Evolutionary conservation across 2,797 vertebrate species (phyloP), one percentile per base, ranked within the genome.

Genomic region (Pipistrellus nathusii): DNA sequence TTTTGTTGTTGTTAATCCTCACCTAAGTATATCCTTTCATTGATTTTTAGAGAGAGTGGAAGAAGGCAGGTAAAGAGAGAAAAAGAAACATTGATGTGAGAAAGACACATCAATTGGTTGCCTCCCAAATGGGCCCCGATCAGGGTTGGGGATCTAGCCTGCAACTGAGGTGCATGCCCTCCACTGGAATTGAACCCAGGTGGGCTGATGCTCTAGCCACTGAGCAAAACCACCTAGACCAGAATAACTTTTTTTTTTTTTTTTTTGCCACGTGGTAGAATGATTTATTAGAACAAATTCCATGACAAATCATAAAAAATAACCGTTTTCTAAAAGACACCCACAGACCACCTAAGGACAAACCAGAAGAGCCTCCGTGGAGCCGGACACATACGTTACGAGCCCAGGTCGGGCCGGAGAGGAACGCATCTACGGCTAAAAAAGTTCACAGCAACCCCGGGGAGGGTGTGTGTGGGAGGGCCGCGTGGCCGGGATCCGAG

Each of bases 301-400:
- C 98, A 98, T 98, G 98, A 98, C 97, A 98, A 98, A 98, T 98
- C 98, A 98, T 98, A 98, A 97, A 98, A 98, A 98, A 98, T 98
- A 98, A 98, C 96, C 94, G 96, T 98, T 98, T 97, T 94, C 98
- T 96, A 96, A 98, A 97, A 98, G 98, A 98, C 90, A 53, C 96
- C 97, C 98, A 97, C 97, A 98, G 97, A 98, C 98, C 98, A 98
- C 98, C 97, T 98, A 95, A 97, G 98, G 98, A 98, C 98, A 96
- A 97, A 98, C 97, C 98, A 13, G 94, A 97, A 96, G 98, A 83
- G 95, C 96, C 97, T 97, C 91, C n/a, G 0, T 96, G 93, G 95
- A 97, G 97, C 93, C 96, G 88, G 98, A 97, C 95, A 96, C 97
- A 97, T 97, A 98, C 97, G 97, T 97, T 96, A 97, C 5, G 1